Evolutionary conservation across 2,888 invertebrate species (phyloP).

Genomic region (Eupithecia inturbata): DNA sequence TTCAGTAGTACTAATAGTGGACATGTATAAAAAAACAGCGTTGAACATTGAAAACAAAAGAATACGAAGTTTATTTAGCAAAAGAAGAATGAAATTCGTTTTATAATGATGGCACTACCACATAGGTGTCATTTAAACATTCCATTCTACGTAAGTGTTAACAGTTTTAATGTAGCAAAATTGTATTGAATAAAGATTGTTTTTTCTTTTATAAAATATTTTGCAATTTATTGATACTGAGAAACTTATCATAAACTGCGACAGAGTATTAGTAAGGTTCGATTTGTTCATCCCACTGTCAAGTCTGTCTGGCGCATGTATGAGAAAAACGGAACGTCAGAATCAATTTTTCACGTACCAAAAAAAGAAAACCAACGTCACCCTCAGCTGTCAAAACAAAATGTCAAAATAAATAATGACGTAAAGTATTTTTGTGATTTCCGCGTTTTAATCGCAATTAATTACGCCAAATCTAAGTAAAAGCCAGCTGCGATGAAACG

Average conservation of each 20-base stretch:
- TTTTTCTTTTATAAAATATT: too few relatives aligned
- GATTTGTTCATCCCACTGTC: neutral
- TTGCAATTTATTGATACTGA: too few relatives aligned
- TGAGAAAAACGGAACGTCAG: conserved; percentile 9
- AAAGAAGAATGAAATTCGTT: neutral
- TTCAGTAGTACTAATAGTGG: neutral
- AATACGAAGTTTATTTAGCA: too few relatives aligned
- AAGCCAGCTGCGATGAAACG: conserved; percentile 46
- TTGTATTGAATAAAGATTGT: too few relatives aligned
- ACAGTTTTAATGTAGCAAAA: too few relatives aligned
- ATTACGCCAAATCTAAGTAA: conserved; percentile 53
- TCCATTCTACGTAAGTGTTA: neutral
- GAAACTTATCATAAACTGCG: too few relatives aligned
- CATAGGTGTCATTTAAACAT: neutral
- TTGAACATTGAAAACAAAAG: neutral
- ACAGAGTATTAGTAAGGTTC: neutral
- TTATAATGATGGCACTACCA: neutral
- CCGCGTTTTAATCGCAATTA: conserved; percentile 40
- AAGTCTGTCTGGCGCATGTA: neutral
- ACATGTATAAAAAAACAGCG: neutral
- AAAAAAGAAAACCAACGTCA: conserved; percentile 38
- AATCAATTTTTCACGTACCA: conserved; percentile 34
- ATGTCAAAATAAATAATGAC: conserved; percentile 44
- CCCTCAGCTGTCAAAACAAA: conserved; percentile 38
- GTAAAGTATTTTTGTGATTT: conserved; percentile 48